These are phyloP conservation scores for Rousettus madagascariensis DNA, from an alignment of 2,797 vertebrate species.

Conservation along the genomic window DNA sequence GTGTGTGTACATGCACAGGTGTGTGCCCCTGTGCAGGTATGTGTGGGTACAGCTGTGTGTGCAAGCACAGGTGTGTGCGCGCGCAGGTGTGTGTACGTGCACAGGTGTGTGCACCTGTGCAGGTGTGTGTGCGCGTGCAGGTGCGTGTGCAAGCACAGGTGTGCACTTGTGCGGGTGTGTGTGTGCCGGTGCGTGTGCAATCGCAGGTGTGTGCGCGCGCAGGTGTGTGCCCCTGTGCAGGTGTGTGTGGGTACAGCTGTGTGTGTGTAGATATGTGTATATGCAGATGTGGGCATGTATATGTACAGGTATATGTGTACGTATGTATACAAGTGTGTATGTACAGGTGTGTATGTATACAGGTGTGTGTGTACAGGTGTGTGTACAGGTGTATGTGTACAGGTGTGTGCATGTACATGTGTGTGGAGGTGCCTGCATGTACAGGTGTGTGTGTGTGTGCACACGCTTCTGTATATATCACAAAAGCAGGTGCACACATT, in stretches of 20 bases:
- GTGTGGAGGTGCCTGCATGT: too few relatives aligned
- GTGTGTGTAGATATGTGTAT: too few relatives aligned
- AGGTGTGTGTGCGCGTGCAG: background rate
- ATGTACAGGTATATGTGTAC: too few relatives aligned
- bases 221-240: background rate
- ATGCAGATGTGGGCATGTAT: too few relatives aligned
- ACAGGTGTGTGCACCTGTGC: background rate
- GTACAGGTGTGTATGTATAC: too few relatives aligned
- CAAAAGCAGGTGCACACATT: accelerated
- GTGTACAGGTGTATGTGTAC: background rate
- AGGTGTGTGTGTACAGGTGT: too few relatives aligned
- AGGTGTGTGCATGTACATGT: too few relatives aligned
- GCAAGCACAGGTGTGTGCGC: too few relatives aligned
- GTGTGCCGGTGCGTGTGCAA: background rate
- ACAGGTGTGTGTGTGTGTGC: background rate
- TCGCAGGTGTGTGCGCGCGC: background rate
- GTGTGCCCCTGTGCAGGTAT: too few relatives aligned
- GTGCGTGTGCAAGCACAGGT: background rate
- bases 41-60: too few relatives aligned
- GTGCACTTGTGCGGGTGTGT: too few relatives aligned
- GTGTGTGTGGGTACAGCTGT: background rate
- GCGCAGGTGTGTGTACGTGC: background rate
- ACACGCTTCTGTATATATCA: accelerated
- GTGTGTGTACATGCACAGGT: background rate
- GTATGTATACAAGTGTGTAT: too few relatives aligned